phyloP scores from a whole-genome alignment of 2,888 invertebrate genomes.

The Phlogophora meticulosa region DNA sequence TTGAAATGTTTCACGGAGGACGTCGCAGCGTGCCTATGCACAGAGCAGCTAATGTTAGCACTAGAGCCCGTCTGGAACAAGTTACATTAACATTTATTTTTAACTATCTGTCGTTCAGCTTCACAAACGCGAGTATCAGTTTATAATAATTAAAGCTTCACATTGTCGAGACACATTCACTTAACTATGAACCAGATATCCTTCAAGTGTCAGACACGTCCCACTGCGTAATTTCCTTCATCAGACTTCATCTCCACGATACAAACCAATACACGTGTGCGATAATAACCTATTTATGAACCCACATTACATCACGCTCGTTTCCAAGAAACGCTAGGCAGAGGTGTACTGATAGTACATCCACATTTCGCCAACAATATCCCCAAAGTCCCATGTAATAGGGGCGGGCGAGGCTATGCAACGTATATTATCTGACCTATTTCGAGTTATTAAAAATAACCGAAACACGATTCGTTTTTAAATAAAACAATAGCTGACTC shows the following conservation, averaged over 20 bases:
- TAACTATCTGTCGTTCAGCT: neutral
- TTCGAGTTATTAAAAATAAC: constrained; percentile 2
- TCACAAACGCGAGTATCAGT: neutral
- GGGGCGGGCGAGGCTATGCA: too few relatives aligned
- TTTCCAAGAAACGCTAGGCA: too few relatives aligned
- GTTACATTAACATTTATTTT: neutral
- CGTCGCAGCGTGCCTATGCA: constrained; percentile 7
- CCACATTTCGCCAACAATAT: too few relatives aligned
- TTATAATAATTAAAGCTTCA: neutral
- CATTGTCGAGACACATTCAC: neutral
- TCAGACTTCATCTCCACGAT: too few relatives aligned
- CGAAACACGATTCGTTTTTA: neutral
- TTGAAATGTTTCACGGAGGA: too few relatives aligned
- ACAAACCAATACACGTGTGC: neutral
- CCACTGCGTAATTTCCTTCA: neutral
- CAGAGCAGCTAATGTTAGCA: neutral
- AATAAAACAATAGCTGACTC: constrained; percentile 8
- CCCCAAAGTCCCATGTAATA: too few relatives aligned
- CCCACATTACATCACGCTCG: too few relatives aligned
- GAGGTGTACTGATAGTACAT: too few relatives aligned
- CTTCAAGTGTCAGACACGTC: neutral
- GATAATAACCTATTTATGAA: neutral
- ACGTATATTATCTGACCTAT: too few relatives aligned
- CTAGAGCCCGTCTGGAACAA: neutral
- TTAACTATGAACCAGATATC: neutral